Conservation (phyloP, 1,140 invertebrate genomes). For the Panulirus ornatus region DNA sequence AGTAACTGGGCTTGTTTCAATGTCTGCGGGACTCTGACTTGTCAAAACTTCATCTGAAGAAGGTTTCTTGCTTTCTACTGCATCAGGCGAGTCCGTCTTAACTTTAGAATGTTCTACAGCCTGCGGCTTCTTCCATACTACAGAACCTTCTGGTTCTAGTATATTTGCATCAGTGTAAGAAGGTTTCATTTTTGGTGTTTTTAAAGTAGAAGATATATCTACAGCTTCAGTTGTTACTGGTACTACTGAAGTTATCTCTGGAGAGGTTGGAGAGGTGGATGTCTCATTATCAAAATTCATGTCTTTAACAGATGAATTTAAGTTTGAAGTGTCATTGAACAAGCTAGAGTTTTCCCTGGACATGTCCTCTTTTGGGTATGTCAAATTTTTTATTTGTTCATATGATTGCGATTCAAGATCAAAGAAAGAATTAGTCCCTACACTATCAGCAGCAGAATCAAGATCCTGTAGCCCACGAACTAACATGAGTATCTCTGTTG, state of each 20-base stretch:
- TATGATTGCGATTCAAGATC: neutral
- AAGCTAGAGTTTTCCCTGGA: neutral
- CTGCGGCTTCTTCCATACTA: neutral
- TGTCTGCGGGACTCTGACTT: neutral
- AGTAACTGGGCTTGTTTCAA: neutral
- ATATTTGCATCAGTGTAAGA: neutral
- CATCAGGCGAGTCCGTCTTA: neutral
- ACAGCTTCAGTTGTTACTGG: neutral
- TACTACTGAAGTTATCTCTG: neutral
- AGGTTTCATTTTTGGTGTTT: conserved; percentile 37
- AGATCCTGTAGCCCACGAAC: neutral
- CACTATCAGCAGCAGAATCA: neutral
- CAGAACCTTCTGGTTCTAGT: neutral
- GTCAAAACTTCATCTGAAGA: neutral
- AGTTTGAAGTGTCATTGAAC: neutral
- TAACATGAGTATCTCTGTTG: neutral
- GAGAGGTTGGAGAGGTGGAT: neutral
- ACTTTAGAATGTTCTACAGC: neutral
- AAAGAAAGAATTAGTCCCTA: neutral
- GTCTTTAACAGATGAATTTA: neutral
- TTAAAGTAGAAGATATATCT: neutral
- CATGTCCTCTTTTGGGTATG: neutral
- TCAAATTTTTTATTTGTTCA: neutral
- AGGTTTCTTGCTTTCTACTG: neutral
- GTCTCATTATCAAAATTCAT: neutral